Evolutionary conservation across 2,113 vertebrate species (phyloP).

Genomic region (Forbesichthys papilliferus): DNA sequence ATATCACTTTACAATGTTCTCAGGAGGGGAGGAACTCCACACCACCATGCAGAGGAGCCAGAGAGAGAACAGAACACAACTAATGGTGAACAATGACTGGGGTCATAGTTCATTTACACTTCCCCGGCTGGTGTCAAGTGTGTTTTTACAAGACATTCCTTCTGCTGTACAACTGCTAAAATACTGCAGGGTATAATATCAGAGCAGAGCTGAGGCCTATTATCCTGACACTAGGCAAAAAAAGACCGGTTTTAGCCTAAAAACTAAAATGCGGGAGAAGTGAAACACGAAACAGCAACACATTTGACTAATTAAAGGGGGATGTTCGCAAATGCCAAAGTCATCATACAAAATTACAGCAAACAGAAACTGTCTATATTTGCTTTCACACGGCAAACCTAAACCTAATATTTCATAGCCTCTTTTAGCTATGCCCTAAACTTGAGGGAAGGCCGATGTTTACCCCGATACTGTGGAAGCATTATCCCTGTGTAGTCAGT

Average conservation of each 20-base stretch:
- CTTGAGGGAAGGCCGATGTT: no score
- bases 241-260: not conserved
- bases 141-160: constrained; percentile 19
- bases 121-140: not conserved
- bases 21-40: constrained; percentile 14
- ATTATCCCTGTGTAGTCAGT: no score
- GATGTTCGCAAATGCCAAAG: not conserved
- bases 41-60: not conserved
- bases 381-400: no score
- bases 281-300: not conserved
- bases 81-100: not conserved
- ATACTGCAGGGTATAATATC: not conserved
- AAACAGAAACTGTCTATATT: not conserved
- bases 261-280: not conserved
- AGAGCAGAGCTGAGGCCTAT: not conserved
- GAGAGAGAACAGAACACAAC: constrained; percentile 18
- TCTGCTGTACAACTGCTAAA: not conserved
- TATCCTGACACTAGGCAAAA: not conserved
- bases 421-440: no score
- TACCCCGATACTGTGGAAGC: no score
- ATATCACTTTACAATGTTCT: constrained; percentile 48
- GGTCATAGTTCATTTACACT: constrained; percentile 31
- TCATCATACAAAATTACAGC: not conserved
- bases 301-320: not conserved
- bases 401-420: no score